Evolutionary conservation across 2,797 vertebrate species (phyloP), one percentile per base, ranked within the genome.

Genomic region (Mus spretus): DNA sequence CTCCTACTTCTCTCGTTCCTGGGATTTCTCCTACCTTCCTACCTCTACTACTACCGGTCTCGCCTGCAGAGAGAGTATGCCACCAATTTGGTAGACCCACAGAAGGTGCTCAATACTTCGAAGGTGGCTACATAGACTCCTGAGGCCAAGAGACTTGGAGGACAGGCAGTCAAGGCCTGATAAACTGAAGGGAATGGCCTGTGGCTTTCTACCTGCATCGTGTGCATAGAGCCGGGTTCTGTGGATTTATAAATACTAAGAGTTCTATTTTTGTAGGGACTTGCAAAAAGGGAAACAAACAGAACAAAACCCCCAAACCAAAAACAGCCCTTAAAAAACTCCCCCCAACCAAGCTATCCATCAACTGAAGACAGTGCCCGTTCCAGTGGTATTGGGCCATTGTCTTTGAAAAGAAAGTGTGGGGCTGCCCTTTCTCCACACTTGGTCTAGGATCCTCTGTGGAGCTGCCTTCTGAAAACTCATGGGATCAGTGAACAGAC

Each of bases 11-110:
- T 98, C 96, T 99, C 99, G 0, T 84, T 99, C 28, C 83, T 98
- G 50, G 99, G 99, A 44, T 99, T 99, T 98, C 97, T 99, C 96
- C 98, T 99, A 94, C 99, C 99, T 0, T 98, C 98, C 88, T 99
- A 99, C 98, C 98, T 99, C 96, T 98, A 98, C 95, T 99, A 98
- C 97, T 99, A 99, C 97, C 98, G 99, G 31, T 94, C 95, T 87
- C 90, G 96, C 44, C 98, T 99, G 80, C 6, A 94, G 90, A 98
- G 57, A 93, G 98, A 98, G 90, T 98, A 98, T 44, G n/a, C 80
- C 0, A 79, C 78, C 13, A 9, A 1, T 12, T 97, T 95, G 93
- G 98, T 2, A 67, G 98, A 91, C 94, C 98, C 96, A 0, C 74
- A 0, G 97, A 98, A 89, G 90, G 97, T 22, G 97, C 99, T 79